Evolutionary conservation across 2,888 invertebrate species (phyloP), one percentile per base, ranked within the genome.

Genomic region (Apodemia hepburni): DNA sequence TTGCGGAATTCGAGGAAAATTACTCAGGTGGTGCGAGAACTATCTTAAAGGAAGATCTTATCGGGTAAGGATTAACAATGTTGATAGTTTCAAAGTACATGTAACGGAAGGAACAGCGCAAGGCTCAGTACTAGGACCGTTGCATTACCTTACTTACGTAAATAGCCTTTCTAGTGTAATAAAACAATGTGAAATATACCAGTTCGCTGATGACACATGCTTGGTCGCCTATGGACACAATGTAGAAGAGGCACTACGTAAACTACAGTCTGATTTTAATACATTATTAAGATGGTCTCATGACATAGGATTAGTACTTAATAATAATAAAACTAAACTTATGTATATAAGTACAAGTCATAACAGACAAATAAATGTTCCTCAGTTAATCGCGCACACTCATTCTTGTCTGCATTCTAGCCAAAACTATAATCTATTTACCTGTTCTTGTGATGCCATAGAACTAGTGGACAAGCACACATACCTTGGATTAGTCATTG

Each of bases 51-150:
- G 64, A 22, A 60, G 69, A 18, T 51, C 58, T 0, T 70, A 64
- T 27, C 8, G 12, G 0, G 68, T 69, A 0, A 69, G 61, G 60
- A 27, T 70, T 7, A 29, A 54, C 2, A 35, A 64, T 15, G 60
- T 45, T 0, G 3, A 38, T 17, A 72, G 69, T 63, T 22, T 63
- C 0, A 15, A 27, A 2, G 29, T 65, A 9, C n/a, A 9, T 0
- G 65, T 65, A 0, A 60, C 64, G 7, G 60, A 67, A 15, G 70
- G 69, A n/a, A 71, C 69, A 29, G 69, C 71, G 1, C 70, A 71
- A 57, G 71, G 69, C 0, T 70, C 69, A 17, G 67, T 71, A 0
- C 9, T 69, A 22, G 22, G 22, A 22, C 22, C 22, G 22, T 22
- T 22, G 22, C 22, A 22, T 22, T 22, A 22, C 22, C 42, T 68